These are phyloP conservation scores for Forbesichthys papilliferus DNA, from an alignment of 2,113 vertebrate species.

Conservation along the genomic window DNA sequence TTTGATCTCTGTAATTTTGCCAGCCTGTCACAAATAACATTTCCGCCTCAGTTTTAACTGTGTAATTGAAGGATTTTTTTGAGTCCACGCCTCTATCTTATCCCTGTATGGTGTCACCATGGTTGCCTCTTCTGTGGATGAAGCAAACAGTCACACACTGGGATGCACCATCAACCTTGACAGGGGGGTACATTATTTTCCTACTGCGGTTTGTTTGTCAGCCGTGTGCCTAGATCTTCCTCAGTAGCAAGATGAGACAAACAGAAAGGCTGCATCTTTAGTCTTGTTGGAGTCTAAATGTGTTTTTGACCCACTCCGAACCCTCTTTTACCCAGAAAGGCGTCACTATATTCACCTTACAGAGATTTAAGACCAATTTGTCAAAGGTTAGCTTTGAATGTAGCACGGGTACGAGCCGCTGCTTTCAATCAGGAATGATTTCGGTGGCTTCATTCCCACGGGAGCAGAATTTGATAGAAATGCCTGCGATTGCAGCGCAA, in stretches of 20 bases:
- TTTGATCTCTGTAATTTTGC: not conserved
- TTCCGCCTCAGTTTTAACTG: not conserved
- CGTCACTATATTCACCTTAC: slow-evolving; percentile 4
- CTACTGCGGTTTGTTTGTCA: not conserved
- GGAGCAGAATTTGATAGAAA: slow-evolving; percentile 40
- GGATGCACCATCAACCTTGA: not conserved
- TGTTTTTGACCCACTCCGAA: slow-evolving; percentile 32
- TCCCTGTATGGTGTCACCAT: not conserved
- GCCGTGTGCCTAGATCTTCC: not conserved
- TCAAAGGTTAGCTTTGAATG: slow-evolving; percentile 9
- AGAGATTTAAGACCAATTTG: slow-evolving; percentile 1
- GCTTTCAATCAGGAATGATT: slow-evolving; percentile 4
- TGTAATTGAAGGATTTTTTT: not conserved
- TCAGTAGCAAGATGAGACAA: not conserved
- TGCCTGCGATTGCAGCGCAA: slow-evolving; percentile 35
- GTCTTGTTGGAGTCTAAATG: slow-evolving; percentile 22
- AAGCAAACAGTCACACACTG: not conserved
- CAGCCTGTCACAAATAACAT: not conserved
- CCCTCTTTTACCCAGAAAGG: slow-evolving; percentile 64
- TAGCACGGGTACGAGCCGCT: not conserved
- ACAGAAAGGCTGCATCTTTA: slow-evolving; percentile 64
- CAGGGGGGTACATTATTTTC: not conserved
- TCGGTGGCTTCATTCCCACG: slow-evolving; percentile 17
- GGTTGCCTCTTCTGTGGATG: not conserved
- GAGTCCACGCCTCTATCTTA: not conserved